Base-by-base conservation (phyloP, 2,113 vertebrate genomes). In the Triplophysa siluroides region DNA sequence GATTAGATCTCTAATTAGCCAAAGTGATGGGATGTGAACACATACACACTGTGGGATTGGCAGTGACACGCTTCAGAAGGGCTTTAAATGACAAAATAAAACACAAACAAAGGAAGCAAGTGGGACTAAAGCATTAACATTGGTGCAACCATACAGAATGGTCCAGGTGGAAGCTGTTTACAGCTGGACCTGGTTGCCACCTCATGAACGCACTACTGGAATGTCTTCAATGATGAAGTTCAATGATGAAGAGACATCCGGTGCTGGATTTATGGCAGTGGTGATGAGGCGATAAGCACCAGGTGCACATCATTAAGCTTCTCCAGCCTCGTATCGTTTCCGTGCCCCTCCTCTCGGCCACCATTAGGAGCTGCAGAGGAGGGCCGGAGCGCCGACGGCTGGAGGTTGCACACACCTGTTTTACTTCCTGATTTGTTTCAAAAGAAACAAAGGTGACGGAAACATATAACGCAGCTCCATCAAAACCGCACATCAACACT, bases 1-100 rank as follows among this genome's bases (percentile, higher is more conserved):
- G 79, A 78, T 78, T 84, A 72, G 86, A 18, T 83, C 47, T 83
- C 78, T 86, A 84, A 86, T 86, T 88, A 83, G 56, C 54, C 5
- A 61, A 47, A 8, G 56, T 45, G 67, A 71, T 52, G 58, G 41
- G 23, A 68, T 24, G 70, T 0, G 7, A 41, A 73, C 12, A 23
- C 19, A 73, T 60, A 56, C 71, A 73, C 54, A 73, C 29, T 33
- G 41, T 73, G 71, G 71, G 54, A 73, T 60, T 73, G 60, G n/a
- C 29, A 23, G 71, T 60, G 71, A 60, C 71, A 73, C 8, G 54
- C 54, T 29, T 73, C 19, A 23, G 12, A 58, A 73, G 58, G 70
- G n/a, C 19, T 60, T 60, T 73, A 60, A 58, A 21, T 23, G 71
- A 60, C 54, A 60, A 60, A 73, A 73, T 73, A 60, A 73, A 73